Evolutionary conservation across 1,140 invertebrate species (phyloP).

Genomic region (Drosophila kepulauana): DNA sequence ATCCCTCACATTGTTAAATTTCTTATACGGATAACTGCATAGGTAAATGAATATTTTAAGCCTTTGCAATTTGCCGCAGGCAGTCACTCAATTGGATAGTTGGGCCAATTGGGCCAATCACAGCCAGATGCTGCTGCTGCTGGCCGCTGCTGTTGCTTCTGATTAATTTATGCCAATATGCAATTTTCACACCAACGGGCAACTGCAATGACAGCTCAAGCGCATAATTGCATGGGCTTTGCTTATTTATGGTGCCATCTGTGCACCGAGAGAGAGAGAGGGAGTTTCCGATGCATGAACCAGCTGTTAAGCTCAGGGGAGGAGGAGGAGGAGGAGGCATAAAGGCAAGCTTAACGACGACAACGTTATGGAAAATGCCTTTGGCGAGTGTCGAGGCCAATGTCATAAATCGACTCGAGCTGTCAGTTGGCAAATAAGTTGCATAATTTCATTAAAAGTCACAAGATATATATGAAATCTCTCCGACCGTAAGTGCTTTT

Average conservation of each 20-base stretch:
- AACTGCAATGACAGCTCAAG: constrained; percentile 75
- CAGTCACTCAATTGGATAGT: constrained; percentile 42
- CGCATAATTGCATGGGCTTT: constrained; percentile 73
- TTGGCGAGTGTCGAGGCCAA: constrained; percentile 35
- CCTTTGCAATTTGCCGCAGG: constrained; percentile 13
- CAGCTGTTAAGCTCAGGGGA: not conserved
- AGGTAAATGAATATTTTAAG: constrained; percentile 44
- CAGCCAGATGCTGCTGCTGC: constrained; percentile 49
- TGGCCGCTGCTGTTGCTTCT: constrained; percentile 37
- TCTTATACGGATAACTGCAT: constrained; percentile 23
- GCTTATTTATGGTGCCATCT: constrained; percentile 68
- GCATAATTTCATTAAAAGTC: constrained; percentile 73
- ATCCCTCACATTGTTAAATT: constrained; percentile 10
- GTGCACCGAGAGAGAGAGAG: constrained; percentile 1
- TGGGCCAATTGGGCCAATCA: constrained; percentile 63
- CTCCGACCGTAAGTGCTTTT: constrained; percentile 16
- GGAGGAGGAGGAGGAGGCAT: not conserved
- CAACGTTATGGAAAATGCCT: constrained; percentile 60
- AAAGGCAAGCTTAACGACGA: constrained; percentile 21
- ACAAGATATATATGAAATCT: constrained; percentile 11
- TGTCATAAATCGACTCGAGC: constrained; percentile 70
- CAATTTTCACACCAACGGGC: constrained; percentile 80
- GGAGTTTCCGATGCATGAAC: not conserved
- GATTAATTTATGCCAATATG: constrained; percentile 82
- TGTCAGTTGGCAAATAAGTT: constrained; percentile 77